Evolutionary conservation across 1,140 invertebrate species (phyloP), one percentile per base, ranked within the genome.

Genomic region (Achatina immaculata): DNA sequence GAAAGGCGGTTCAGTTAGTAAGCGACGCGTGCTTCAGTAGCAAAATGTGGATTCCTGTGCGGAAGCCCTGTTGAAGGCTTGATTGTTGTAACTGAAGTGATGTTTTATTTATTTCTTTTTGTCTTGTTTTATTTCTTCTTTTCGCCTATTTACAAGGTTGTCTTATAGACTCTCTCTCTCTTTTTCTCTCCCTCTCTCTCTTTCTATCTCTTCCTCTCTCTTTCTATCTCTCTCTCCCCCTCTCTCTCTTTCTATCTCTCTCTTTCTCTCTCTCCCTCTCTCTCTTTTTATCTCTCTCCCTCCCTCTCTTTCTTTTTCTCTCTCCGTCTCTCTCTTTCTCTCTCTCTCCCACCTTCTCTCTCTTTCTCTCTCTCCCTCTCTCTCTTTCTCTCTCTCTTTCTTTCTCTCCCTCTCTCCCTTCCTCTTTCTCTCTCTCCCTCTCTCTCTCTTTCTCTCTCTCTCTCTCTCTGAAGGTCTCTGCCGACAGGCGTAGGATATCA

Each of bases 251-350:
- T n/a, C n/a, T n/a, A n/a, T n/a, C n/a, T n/a, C n/a, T n/a, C n/a
- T n/a, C 69, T 72, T 38, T 40, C 28, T 40, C 28, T 14, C 40
- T 72, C 69, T 42, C 58, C 76, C n/a, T n/a, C 24, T 14, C n/a
- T 14, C 21, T 11, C 38, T 31, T 40, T 66, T 43, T 38, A 65
- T 43, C 66, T 78, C 74, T 55, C 31, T 2, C 42, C n/a, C 73
- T 38, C 73, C 38, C 42, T 31, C 73, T 66, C 65, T 66, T 34
- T 66, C 14, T 66, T 28, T 66, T 34, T 66, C 73, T 75, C 73
- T 48, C 73, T 48, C 36, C 24, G 48, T 51, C 48, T 51, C 69
- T 40, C 69, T 24, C 69, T 3, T 72, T 36, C 28, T 24, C 34
- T 24, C 34, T 36, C 68, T 4, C 9, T 71, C 36, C 7, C 9